phyloP scores from a whole-genome alignment of 1,140 invertebrate genomes.

The Achatina immaculata region DNA sequence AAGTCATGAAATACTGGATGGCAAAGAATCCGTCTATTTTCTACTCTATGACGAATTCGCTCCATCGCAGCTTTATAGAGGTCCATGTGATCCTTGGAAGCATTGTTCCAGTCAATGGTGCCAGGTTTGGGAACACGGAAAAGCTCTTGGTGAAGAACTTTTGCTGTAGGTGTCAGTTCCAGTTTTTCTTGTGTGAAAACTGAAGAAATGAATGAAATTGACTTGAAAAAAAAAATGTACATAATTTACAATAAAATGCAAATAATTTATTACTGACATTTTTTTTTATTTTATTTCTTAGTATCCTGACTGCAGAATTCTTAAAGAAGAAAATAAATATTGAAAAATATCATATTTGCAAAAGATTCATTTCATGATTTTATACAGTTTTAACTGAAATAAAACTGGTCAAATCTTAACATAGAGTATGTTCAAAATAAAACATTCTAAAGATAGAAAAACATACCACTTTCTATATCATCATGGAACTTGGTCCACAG shows the following conservation, averaged over 20 bases:
- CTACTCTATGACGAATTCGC: constrained; percentile 55
- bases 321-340: not conserved
- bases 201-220: constrained; percentile 48
- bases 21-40: constrained; percentile 64
- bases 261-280: not conserved
- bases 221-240: not conserved
- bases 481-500: constrained; percentile 66
- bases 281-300: not conserved
- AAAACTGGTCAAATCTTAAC: not conserved
- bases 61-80: constrained; percentile 64
- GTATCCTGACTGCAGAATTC: not conserved
- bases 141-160: constrained; percentile 64
- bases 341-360: no score
- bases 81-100: constrained; percentile 58
- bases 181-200: constrained; percentile 69
- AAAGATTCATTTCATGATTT: no score
- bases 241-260: not conserved
- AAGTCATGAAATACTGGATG: constrained; percentile 70
- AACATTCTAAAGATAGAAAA: not conserved
- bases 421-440: not conserved
- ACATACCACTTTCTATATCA: constrained; percentile 69
- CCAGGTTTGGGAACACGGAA: constrained; percentile 70
- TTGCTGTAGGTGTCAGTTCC: constrained; percentile 64
- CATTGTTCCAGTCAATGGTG: constrained; percentile 64
- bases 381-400: no score